Base-by-base conservation (phyloP, 1,140 invertebrate genomes). In the Drosophila elegans region DNA sequence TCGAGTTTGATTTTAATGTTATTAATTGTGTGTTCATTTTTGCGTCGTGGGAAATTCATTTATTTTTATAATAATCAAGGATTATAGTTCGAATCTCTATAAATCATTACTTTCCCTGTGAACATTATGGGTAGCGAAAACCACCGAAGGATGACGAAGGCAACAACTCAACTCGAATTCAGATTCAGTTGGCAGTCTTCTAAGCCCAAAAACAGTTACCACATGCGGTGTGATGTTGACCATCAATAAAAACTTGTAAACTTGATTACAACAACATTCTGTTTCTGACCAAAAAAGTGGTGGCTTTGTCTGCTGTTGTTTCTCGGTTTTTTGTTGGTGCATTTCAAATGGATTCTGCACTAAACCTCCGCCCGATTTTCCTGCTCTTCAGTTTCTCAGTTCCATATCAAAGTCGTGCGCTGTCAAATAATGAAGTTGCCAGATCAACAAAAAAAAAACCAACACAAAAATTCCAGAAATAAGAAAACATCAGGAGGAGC, bases 361-460 rank as follows among this genome's bases (percentile, higher is more conserved):
- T 29, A 32, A 16, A 55, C 44, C 53, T 51, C 41, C 54, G 44
- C 57, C 61, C 48, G 13, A 25, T 29, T 12, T 25, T n/a, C 2
- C 41, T 27, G 34, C 57, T 57, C 34, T 16, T 29, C 53, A 32
- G 27, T 34, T 67, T 21, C 64, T 68, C 49, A 48, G 64, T 77
- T 63, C 63, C 64, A 85, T 84, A 89, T 90, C 85, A 84, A 89
- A 89, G 80, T 84, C 84, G 84, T 84, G 80, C 80, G 66, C 84
- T 89, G 84, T 89, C 84, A 89, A 89, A 78, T 89, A 89, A 89
- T 89, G 84, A 88, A 88, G 84, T 88, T 88, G 84, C 80, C 84
- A 88, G 76, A 83, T 88, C 84, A 83, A 21, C 16, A 21, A 21
- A 21, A 21, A 21, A 89, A 89, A 89, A 89, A 88, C 84, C 76